Percentiles rank a stretch among this genome's conserved stretches.
Conservation (phyloP, 2,113 vertebrate genomes). For the Notarius lentiginosus region DNA sequence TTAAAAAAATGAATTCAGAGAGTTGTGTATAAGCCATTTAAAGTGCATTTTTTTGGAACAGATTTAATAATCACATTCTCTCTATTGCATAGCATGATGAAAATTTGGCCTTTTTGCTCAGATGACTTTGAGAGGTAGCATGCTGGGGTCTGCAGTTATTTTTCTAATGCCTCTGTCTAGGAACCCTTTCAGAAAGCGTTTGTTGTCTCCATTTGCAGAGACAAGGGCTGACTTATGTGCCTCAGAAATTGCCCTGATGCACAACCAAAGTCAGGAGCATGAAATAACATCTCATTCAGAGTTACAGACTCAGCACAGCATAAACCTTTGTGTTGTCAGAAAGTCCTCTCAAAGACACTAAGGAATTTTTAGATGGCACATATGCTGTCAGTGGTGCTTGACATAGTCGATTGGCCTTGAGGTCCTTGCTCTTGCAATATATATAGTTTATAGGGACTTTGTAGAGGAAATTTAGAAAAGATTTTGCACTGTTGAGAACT, state of each 20-base stretch:
- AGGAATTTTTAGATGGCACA: slow-evolving; percentile 45
- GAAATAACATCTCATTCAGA: slow-evolving; percentile 50
- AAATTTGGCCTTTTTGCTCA: background rate
- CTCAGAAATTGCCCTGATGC: slow-evolving; percentile 49
- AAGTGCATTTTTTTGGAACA: background rate
- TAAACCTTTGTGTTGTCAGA: slow-evolving; percentile 48
- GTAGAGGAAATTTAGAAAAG: slow-evolving; percentile 30
- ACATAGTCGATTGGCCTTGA: slow-evolving; percentile 45
- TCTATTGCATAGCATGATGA: background rate
- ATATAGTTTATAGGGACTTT: slow-evolving; percentile 33
- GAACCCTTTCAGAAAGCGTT: slow-evolving; percentile 28
- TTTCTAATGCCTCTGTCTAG: slow-evolving; percentile 26
- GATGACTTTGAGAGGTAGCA: background rate
- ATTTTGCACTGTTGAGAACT: slow-evolving; percentile 28
- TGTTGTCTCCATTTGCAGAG: slow-evolving; percentile 40
- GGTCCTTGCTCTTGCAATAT: background rate
- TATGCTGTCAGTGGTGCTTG: slow-evolving; percentile 44
- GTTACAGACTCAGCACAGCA: slow-evolving; percentile 49
- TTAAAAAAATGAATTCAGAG: background rate
- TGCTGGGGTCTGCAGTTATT: background rate
- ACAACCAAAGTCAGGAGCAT: slow-evolving; percentile 44
- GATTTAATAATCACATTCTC: background rate
- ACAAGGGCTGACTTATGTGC: slow-evolving; percentile 42
- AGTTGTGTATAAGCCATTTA: background rate
- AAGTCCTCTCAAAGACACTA: slow-evolving; percentile 25